These are phyloP conservation scores for Andricus quercusramuli DNA, from an alignment of 2,888 invertebrate species.

Conservation along the genomic window DNA sequence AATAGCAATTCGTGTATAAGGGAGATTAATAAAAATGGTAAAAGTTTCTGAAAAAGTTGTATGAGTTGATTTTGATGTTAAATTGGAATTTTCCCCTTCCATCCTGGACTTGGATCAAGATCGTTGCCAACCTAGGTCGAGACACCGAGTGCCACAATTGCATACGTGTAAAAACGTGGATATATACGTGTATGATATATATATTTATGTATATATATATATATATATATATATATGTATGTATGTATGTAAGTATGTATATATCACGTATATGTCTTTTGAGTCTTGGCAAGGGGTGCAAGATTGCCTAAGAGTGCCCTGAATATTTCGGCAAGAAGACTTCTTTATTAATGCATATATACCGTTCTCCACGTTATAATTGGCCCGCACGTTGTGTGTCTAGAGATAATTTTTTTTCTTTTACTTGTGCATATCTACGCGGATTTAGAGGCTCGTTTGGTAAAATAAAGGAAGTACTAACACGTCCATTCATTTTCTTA, in stretches of 20 bases:
- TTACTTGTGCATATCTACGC: slow-evolving; percentile 13
- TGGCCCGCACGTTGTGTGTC: slow-evolving; percentile 76
- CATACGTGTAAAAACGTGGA: slow-evolving; percentile 45
- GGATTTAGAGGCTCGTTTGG: slow-evolving; percentile 35
- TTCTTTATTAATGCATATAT: slow-evolving; percentile 69
- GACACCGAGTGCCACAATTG: slow-evolving; percentile 52
- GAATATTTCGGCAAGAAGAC: slow-evolving; percentile 73
- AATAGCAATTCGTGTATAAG: slow-evolving; percentile 27
- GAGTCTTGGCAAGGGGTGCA: slow-evolving; percentile 65
- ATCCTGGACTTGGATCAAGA: slow-evolving; percentile 2
- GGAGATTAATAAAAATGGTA: slow-evolving; percentile 18
- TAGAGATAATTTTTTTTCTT: slow-evolving; percentile 57
- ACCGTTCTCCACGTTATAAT: slow-evolving; percentile 68
- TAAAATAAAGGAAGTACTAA: slow-evolving; percentile 8
- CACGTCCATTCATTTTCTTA: not conserved
- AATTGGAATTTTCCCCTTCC: slow-evolving; percentile 1
- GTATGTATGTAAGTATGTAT: slow-evolving; percentile 39
- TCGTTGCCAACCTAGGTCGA: slow-evolving; percentile 15
- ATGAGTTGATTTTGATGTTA: not conserved
- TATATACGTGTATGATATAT: slow-evolving; percentile 40
- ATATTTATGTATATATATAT: slow-evolving; percentile 43
- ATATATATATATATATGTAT: slow-evolving; percentile 38
- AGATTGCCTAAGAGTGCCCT: slow-evolving; percentile 72
- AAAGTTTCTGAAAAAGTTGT: not conserved
- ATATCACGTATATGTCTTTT: slow-evolving; percentile 50